phyloP scores from a whole-genome alignment of 92 coral and sea anemone species.

The Epizoanthus stellaris region DNA sequence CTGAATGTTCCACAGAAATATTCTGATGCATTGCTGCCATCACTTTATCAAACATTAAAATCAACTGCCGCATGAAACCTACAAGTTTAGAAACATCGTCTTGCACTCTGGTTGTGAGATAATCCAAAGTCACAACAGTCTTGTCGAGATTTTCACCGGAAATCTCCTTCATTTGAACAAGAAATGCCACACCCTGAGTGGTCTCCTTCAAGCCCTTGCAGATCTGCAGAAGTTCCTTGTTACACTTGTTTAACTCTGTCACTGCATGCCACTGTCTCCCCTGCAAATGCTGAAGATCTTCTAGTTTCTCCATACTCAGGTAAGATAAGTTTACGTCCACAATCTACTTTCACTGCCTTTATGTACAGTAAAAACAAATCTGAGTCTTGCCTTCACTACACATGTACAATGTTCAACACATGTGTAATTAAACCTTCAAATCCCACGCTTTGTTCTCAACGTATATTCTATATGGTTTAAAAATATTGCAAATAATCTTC shows the following conservation, averaged over 20 bases:
- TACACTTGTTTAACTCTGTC: slow-evolving; percentile 67
- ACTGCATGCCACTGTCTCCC: slow-evolving; percentile 82
- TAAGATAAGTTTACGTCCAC: too few species aligned
- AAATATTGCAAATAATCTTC: too few species aligned
- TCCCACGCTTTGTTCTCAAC: too few species aligned
- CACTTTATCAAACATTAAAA: slow-evolving; percentile 85
- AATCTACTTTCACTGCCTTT: too few species aligned
- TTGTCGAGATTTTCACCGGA: slow-evolving; percentile 64
- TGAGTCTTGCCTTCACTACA: too few species aligned
- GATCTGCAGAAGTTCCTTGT: slow-evolving; percentile 64
- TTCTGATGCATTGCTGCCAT: slow-evolving; percentile 86
- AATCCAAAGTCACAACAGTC: slow-evolving; percentile 68
- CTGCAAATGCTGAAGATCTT: slow-evolving; percentile 57
- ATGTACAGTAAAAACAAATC: too few species aligned
- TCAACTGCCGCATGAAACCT: slow-evolving; percentile 82
- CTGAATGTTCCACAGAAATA: slow-evolving; percentile 71
- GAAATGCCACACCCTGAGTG: slow-evolving; percentile 47
- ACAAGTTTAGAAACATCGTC: slow-evolving; percentile 75
- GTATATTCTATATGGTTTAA: too few species aligned
- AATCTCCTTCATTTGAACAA: slow-evolving; percentile 53
- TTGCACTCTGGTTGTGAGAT: slow-evolving; percentile 80
- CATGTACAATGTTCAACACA: too few species aligned
- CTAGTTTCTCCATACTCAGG: slow-evolving; percentile 58
- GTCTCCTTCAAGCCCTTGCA: slow-evolving; percentile 68
- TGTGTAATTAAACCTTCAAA: too few species aligned